phyloP scores from a whole-genome alignment of 1,140 invertebrate species.

The Drosophila subpulchrella region DNA sequence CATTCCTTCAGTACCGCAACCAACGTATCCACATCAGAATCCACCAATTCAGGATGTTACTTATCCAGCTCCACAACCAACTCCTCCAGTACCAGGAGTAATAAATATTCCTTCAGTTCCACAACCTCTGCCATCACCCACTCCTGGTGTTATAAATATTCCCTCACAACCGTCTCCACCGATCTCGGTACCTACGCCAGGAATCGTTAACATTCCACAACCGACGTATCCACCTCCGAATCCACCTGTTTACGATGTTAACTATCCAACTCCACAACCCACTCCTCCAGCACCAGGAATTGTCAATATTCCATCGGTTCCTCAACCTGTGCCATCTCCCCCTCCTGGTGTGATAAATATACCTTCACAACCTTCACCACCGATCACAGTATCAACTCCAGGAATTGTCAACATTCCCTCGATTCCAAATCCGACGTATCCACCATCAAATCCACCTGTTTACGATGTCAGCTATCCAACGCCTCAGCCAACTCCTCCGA shows the following conservation, averaged over 20 bases:
- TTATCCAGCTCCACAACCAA: slow-evolving; percentile 18
- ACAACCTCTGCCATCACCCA: slow-evolving; percentile 13
- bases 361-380: slow-evolving; percentile 8
- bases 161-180: slow-evolving; percentile 15
- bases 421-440: slow-evolving; percentile 8
- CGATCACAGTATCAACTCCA: slow-evolving; percentile 8
- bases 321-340: slow-evolving; percentile 17
- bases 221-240: slow-evolving; percentile 10
- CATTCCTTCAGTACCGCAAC: slow-evolving; percentile 34
- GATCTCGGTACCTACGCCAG: slow-evolving; percentile 20
- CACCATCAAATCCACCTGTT: not conserved
- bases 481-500: slow-evolving; percentile 8
- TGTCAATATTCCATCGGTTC: not conserved
- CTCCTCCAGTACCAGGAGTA: slow-evolving; percentile 13
- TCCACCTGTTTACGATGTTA: slow-evolving; percentile 55
- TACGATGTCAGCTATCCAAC: slow-evolving; percentile 62
- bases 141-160: slow-evolving; percentile 45
- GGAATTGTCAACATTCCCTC: slow-evolving; percentile 81
- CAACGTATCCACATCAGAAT: slow-evolving; percentile 11
- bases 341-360: slow-evolving; percentile 42
- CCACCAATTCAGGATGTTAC: slow-evolving; percentile 58
- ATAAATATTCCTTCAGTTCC: slow-evolving; percentile 6
- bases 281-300: slow-evolving; percentile 12
- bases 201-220: slow-evolving; percentile 81
- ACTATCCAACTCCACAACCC: slow-evolving; percentile 6